phyloP scores from a whole-genome alignment of 2,888 invertebrate genomes.

The Parochlus steinenii region DNA sequence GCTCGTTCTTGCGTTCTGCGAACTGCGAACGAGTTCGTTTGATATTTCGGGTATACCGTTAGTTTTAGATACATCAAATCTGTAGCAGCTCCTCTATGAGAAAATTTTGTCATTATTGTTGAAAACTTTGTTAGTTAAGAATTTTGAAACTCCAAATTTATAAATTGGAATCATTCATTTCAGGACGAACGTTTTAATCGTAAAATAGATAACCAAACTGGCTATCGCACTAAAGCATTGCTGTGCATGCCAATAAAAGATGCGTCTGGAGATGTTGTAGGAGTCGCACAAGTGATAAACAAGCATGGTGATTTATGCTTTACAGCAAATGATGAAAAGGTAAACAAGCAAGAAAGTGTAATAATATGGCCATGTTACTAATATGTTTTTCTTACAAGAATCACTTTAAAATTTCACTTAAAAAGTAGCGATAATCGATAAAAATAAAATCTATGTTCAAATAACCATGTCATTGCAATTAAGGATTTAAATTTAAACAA shows the following conservation, averaged over 20 bases:
- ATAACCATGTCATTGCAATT: too few relatives aligned
- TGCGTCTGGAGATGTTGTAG: constrained; percentile 85
- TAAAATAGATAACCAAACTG: constrained; percentile 83
- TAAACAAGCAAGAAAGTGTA: too few relatives aligned
- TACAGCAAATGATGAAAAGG: constrained; percentile 66
- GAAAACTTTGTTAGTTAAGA: not conserved
- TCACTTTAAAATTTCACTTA: too few relatives aligned
- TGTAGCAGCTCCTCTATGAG: not conserved
- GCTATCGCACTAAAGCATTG: constrained; percentile 81
- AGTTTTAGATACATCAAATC: too few relatives aligned
- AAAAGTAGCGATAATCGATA: too few relatives aligned
- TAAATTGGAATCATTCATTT: constrained; percentile 16
- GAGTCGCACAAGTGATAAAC: constrained; percentile 93
- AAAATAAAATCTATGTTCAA: too few relatives aligned
- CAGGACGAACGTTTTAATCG: constrained; percentile 84
- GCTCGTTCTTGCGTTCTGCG: too few relatives aligned
- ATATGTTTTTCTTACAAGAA: too few relatives aligned
- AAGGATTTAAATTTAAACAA: too few relatives aligned
- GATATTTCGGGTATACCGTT: too few relatives aligned
- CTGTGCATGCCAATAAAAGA: constrained; percentile 95
- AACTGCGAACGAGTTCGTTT: too few relatives aligned
- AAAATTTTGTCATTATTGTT: not conserved
- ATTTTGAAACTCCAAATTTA: not conserved
- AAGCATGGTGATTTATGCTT: constrained; percentile 66
- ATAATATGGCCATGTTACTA: too few relatives aligned